Conservation (phyloP, 1,140 invertebrate species). For the Pogonognathellus flavescens region DNA sequence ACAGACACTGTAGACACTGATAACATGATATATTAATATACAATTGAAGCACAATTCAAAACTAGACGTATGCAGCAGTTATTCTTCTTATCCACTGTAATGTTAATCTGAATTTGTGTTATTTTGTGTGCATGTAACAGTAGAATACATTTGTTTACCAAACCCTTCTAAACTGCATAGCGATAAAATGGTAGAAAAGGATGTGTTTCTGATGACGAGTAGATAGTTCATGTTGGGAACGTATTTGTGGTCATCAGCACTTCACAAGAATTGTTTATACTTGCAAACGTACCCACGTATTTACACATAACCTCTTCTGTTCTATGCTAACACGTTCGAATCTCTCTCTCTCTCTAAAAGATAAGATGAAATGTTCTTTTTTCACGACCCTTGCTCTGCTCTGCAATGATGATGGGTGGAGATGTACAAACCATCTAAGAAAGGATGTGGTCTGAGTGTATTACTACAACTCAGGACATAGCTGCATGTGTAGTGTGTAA, state of each 20-base stretch:
- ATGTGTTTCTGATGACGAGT: slow-evolving; percentile 13
- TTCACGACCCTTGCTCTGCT: slow-evolving; percentile 1
- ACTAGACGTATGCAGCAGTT: no score
- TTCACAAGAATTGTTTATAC: background rate
- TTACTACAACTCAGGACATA: background rate
- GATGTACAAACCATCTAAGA: background rate
- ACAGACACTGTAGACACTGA: no score
- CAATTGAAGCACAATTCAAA: no score
- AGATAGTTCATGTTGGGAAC: background rate
- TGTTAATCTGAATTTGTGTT: no score
- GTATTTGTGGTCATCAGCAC: background rate
- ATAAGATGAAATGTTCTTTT: slow-evolving; percentile 2
- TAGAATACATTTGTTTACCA: no score
- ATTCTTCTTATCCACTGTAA: no score
- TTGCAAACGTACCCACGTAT: background rate
- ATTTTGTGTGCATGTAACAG: no score
- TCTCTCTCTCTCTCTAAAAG: no score
- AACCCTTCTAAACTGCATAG: no score
- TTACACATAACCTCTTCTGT: no score
- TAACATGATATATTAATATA: no score
- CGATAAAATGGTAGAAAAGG: background rate
- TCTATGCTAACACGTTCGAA: no score
- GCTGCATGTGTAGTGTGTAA: slow-evolving; percentile 5
- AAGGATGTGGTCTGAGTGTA: background rate
- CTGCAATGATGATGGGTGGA: slow-evolving; percentile 38